Conservation (phyloP, 2,113 vertebrate genomes). For the Microcebus jonahi region DNA sequence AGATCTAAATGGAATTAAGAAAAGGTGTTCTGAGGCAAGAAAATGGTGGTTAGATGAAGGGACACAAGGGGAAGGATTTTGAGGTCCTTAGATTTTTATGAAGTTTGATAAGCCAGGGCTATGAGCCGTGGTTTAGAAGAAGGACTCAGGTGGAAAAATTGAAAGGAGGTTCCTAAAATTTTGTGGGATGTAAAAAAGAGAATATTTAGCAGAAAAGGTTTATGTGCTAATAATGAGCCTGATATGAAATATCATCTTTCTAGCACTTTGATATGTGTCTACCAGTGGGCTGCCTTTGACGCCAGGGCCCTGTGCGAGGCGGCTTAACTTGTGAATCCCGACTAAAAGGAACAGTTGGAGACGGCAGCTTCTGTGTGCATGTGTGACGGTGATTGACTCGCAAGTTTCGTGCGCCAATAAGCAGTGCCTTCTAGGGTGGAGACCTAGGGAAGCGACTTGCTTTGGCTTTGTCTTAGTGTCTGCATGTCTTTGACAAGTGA, state of each 20-base stretch:
- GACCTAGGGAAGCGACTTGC: background rate
- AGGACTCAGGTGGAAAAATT: constrained; percentile 30
- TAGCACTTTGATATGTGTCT: constrained; percentile 51
- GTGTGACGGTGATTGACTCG: background rate
- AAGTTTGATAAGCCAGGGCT: background rate
- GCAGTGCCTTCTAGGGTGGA: constrained; percentile 37
- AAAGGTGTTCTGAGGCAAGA: background rate
- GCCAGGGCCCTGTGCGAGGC: constrained; percentile 33
- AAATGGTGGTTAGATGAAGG: background rate
- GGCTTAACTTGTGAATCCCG: constrained; percentile 9
- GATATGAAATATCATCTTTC: constrained; percentile 17
- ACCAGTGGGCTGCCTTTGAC: constrained; percentile 54
- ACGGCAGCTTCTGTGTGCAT: background rate
- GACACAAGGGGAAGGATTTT: background rate
- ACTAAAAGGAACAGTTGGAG: constrained; percentile 65
- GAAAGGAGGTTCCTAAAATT: constrained; percentile 70
- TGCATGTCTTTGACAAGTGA: constrained; percentile 50
- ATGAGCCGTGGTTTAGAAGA: background rate
- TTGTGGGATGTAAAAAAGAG: constrained; percentile 46
- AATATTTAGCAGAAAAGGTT: background rate
- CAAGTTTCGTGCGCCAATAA: background rate
- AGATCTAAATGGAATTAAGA: constrained; percentile 18
- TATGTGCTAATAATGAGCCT: constrained; percentile 35
- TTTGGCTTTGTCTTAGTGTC: constrained; percentile 52
- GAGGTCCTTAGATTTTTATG: constrained; percentile 6